Conservation (phyloP, 1,140 invertebrate genomes). For the Drosophila neocordata region DNA sequence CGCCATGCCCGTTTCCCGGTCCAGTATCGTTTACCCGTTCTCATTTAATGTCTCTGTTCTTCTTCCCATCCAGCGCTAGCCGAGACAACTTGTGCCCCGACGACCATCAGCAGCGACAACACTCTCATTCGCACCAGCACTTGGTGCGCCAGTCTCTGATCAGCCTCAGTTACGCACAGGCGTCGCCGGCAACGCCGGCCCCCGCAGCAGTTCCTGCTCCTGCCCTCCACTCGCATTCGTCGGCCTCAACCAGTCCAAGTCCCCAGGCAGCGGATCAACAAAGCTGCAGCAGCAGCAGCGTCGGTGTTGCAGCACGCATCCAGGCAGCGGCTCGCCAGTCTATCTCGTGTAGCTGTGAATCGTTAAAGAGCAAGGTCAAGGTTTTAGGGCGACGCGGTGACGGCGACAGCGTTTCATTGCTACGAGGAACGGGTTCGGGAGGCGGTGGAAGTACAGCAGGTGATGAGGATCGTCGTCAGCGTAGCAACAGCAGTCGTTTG, state of each 20-base stretch:
- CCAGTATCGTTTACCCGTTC: constrained; percentile 38
- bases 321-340: constrained; percentile 35
- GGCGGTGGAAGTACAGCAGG: constrained; percentile 29
- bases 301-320: constrained; percentile 31
- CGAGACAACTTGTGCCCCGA: constrained; percentile 81
- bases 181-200: constrained; percentile 41
- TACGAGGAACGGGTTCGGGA: constrained; percentile 34
- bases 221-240: constrained; percentile 45
- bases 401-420: constrained; percentile 61
- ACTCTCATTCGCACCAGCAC: constrained; percentile 79
- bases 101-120: constrained; percentile 69
- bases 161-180: constrained; percentile 79
- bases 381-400: constrained; percentile 20
- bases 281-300: constrained; percentile 52
- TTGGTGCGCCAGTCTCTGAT: constrained; percentile 80
- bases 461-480: constrained; percentile 64
- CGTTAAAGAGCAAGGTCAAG: constrained; percentile 44
- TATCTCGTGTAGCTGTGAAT: constrained; percentile 57
- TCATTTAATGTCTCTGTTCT: constrained; percentile 65
- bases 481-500: constrained; percentile 67
- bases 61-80: constrained; percentile 66
- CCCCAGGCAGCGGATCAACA: constrained; percentile 44
- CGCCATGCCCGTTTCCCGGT: constrained; percentile 42
- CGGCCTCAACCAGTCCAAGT: constrained; percentile 45
- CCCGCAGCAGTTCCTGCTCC: constrained; percentile 25